A percentile compares a stretch with the other conserved stretches of the same genome.
Evolutionary conservation across 2,113 vertebrate species (phyloP).

Genomic region (Setophaga kirtlandii): DNA sequence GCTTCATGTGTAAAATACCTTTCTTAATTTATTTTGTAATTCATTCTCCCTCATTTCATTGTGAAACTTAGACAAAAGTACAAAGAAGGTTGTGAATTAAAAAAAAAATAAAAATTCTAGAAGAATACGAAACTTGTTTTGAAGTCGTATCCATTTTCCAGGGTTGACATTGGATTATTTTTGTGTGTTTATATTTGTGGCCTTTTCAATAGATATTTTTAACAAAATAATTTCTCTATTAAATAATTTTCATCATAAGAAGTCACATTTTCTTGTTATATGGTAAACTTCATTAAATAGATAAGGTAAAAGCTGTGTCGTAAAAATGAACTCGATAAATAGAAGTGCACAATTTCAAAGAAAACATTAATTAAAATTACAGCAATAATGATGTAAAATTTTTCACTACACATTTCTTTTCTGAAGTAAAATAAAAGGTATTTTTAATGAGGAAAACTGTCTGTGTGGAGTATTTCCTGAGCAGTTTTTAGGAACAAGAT

Average conservation of each 20-base stretch:
- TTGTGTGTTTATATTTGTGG: background rate
- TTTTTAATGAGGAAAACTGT: background rate
- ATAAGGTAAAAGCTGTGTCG: background rate
- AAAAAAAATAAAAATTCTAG: background rate
- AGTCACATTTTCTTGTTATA: background rate
- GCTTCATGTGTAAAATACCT: fast-evolving
- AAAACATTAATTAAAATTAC: background rate
- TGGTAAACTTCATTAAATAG: background rate
- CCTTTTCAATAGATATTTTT: background rate
- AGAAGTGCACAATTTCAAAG: background rate
- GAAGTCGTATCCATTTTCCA: background rate
- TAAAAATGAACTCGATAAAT: constrained; percentile 17
- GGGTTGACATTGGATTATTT: background rate
- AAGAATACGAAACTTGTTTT: background rate
- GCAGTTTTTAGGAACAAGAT: background rate
- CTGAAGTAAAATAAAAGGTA: background rate
- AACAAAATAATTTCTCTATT: background rate
- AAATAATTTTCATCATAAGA: background rate
- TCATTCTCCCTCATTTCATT: background rate
- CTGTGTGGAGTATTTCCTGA: background rate
- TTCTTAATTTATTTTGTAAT: background rate
- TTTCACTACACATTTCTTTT: background rate
- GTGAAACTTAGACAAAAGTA: background rate
- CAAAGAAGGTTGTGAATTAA: background rate
- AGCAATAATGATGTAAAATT: background rate